Evolutionary conservation across 1,140 invertebrate species (phyloP), one percentile per base, ranked within the genome.

Genomic region (Pollicipes pollicipes): DNA sequence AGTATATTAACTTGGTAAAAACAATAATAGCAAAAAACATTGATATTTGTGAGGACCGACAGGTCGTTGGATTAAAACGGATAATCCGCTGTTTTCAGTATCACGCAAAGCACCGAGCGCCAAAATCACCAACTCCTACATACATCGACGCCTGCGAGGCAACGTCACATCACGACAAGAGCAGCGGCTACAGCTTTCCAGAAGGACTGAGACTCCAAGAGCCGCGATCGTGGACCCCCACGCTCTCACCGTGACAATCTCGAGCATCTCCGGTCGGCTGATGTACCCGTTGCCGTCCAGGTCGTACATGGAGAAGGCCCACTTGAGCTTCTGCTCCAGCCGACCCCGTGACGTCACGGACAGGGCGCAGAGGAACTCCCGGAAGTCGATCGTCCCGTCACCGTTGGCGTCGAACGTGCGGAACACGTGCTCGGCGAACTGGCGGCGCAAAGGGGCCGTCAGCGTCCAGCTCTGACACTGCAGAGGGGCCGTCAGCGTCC

Each of bases 341-440:
- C 96, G 96, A 68, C 95, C 95, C 78, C 94, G 85, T 77, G 93
- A 96, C 85, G 94, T 97, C 77, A 97, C 91, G 73, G 93, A 95
- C 70, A 97, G 83, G 35, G 94, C 94, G 81, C 91, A 85, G 78
- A 97, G 96, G 80, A 98, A 98, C 83, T 98, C 95, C 84, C 95
- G 88, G 80, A 98, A 98, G 82, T 97, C 77, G 72, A 98, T 98
- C 73, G 93, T 95, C 64, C 95, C 94, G 82, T 98, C 95, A 70
- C 91, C 90, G 79, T 98, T 98, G 35, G 93, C 91, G 81, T 98
- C 95, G 81, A 98, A 98, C 70, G 95, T 97, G 78, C 95, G 88
- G 82, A 98, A 98, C 73, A 98, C 95, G 80, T 98, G 95, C 81
- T 97, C 95, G 77, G 95, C 94, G 86, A 98, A 98, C 88, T 89